Evolutionary conservation across 2,797 vertebrate genomes (phyloP).

Genomic region (Stomatorhinus walkeri): DNA sequence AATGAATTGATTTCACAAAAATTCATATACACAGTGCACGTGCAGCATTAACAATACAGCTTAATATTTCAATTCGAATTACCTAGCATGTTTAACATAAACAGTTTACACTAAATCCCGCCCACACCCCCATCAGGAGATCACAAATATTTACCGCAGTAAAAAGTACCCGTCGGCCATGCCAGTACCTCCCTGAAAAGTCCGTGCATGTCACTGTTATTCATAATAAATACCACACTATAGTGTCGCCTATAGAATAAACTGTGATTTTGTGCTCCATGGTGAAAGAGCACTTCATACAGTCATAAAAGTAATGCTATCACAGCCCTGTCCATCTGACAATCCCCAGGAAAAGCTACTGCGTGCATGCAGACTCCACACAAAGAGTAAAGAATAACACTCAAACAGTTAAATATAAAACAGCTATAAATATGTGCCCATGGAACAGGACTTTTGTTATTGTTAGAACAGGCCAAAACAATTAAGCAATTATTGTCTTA

Average conservation of each 20-base stretch:
- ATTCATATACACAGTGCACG: background rate
- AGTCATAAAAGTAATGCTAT: background rate
- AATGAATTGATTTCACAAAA: background rate
- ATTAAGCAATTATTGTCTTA: background rate
- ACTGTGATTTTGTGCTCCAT: too few relatives aligned
- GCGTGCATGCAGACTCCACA: background rate
- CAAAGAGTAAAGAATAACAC: background rate
- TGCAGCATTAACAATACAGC: background rate
- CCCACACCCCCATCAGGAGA: background rate
- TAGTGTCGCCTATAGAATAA: background rate
- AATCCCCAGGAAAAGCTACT: background rate
- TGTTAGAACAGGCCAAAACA: background rate
- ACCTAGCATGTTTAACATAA: background rate
- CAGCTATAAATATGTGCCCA: background rate
- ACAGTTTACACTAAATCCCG: background rate
- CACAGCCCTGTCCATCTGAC: background rate
- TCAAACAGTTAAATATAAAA: background rate
- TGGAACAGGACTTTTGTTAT: background rate
- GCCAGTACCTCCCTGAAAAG: background rate
- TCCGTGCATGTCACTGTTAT: background rate
- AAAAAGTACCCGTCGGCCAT: background rate
- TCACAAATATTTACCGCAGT: background rate
- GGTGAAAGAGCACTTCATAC: background rate
- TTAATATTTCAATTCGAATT: background rate
- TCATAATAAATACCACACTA: background rate